phyloP scores from a whole-genome alignment of 92 coral and sea anemone genomes.

The Plumapathes pennacea region DNA sequence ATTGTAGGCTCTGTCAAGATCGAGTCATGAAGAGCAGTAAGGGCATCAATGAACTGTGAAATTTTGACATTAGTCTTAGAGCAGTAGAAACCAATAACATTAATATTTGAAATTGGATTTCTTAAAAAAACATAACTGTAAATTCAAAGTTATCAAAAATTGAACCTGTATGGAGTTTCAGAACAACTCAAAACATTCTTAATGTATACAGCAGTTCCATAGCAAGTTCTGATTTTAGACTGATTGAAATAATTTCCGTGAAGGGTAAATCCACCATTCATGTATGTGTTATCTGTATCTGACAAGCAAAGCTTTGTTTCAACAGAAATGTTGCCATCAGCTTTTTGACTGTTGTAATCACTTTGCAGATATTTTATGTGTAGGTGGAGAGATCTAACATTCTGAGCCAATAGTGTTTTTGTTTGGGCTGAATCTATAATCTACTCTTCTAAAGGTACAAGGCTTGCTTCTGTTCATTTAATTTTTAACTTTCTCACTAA shows the following conservation, averaged over 20 bases:
- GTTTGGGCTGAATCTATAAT: neutral
- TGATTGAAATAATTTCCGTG: conserved; percentile 52
- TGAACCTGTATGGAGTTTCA: conserved; percentile 40
- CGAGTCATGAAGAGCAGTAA: conserved; percentile 11
- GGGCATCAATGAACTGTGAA: conserved; percentile 24
- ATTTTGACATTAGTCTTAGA: conserved; percentile 37
- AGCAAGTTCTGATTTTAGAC: conserved; percentile 29
- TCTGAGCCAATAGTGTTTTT: conserved; percentile 50
- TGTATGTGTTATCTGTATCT: conserved; percentile 30
- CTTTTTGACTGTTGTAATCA: conserved; percentile 53
- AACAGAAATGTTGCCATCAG: conserved; percentile 65
- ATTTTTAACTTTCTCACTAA: conserved; percentile 31
- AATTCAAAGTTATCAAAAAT: no score
- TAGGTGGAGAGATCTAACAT: conserved; percentile 67
- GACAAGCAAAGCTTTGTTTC: conserved; percentile 47
- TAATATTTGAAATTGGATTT: conserved; percentile 37
- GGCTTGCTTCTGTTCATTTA: conserved; percentile 34
- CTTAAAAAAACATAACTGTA: no score
- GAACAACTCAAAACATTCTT: conserved; percentile 25
- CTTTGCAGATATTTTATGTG: conserved; percentile 31
- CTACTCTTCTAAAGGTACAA: conserved; percentile 14
- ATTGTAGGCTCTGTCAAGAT: neutral
- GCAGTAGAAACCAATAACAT: conserved; percentile 61
- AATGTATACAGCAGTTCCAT: conserved; percentile 59
- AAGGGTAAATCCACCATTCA: conserved; percentile 14